Conservation (phyloP, 2,113 vertebrate species). For the mouse (Mus musculus) region DNA sequence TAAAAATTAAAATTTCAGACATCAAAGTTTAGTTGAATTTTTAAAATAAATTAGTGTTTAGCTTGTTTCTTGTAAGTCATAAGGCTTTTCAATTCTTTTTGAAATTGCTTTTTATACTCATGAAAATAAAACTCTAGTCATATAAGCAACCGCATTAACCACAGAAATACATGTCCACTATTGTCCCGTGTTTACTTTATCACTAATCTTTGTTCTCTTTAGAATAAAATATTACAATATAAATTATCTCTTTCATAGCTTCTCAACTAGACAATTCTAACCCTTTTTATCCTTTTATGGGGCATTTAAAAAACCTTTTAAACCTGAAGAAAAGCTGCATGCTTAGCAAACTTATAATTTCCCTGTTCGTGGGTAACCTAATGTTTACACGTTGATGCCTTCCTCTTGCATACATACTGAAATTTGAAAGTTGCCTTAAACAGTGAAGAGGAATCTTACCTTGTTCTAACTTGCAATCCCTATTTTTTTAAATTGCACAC, state of each 20-base stretch:
- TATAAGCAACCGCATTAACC: background rate
- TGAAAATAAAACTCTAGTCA: conserved; percentile 40
- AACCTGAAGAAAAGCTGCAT: conserved; percentile 59
- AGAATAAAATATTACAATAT: conserved; percentile 47
- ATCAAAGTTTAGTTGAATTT: conserved; percentile 11
- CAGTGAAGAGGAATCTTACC: conserved; percentile 60
- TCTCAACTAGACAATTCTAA: conserved; percentile 47
- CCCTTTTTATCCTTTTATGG: conserved; percentile 58
- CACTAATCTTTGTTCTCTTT: conserved; percentile 10
- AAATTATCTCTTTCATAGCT: conserved; percentile 33
- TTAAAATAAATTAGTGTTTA: conserved; percentile 8
- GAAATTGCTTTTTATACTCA: conserved; percentile 23
- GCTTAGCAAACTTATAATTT: conserved; percentile 65
- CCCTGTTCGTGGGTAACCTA: conserved; percentile 52
- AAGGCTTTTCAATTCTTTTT: conserved; percentile 2
- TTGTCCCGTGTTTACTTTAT: conserved; percentile 32
- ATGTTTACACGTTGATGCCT: conserved; percentile 70
- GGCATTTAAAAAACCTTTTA: conserved; percentile 66
- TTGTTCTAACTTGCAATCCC: conserved; percentile 77
- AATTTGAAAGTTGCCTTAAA: conserved; percentile 66
- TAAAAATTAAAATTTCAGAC: background rate
- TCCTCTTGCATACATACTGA: conserved; percentile 63
- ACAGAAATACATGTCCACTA: conserved; percentile 37
- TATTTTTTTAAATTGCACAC: conserved; percentile 75
- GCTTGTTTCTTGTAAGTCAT: background rate